Conservation (phyloP, 1,140 invertebrate genomes). For the Trichogramma pretiosum region DNA sequence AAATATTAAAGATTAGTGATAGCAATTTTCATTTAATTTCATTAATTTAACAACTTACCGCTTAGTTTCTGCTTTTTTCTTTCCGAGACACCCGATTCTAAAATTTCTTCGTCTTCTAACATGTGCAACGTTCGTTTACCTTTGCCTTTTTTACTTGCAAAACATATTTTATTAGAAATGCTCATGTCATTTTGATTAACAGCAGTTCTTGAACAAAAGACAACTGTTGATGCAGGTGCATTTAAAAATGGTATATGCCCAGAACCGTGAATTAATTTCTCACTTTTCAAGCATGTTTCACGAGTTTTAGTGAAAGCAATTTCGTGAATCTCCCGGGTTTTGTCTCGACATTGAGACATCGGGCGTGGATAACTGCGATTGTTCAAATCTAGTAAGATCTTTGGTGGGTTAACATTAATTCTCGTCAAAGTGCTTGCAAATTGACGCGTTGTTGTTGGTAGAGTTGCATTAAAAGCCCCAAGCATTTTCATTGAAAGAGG, state of each 20-base stretch:
- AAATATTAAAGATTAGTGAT: not conserved
- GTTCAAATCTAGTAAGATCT: too few species aligned
- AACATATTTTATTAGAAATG: too few species aligned
- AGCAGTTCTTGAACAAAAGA: not conserved
- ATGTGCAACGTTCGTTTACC: slow-evolving; percentile 26
- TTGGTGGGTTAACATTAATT: too few species aligned
- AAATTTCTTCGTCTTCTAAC: slow-evolving; percentile 12
- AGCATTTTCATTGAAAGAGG: slow-evolving; percentile 26
- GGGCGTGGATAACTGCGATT: slow-evolving; percentile 28
- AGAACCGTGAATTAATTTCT: slow-evolving; percentile 17
- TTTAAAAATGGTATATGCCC: slow-evolving; percentile 37
- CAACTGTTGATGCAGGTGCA: slow-evolving; percentile 30
- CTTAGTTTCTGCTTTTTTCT: slow-evolving; percentile 1
- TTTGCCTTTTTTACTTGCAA: slow-evolving; percentile 19
- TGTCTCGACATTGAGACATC: slow-evolving; percentile 32
- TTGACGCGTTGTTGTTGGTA: slow-evolving; percentile 32
- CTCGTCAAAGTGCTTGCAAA: slow-evolving; percentile 25
- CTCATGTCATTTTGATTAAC: not conserved
- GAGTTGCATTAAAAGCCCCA: slow-evolving; percentile 33
- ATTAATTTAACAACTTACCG: slow-evolving; percentile 1
- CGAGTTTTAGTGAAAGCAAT: slow-evolving; percentile 30
- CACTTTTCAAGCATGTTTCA: slow-evolving; percentile 31
- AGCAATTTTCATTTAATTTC: not conserved
- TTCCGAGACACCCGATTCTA: too few species aligned
- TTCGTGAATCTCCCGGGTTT: slow-evolving; percentile 27